Base-by-base conservation (phyloP, 2,113 vertebrate species). In the Poecilia latipinna region DNA sequence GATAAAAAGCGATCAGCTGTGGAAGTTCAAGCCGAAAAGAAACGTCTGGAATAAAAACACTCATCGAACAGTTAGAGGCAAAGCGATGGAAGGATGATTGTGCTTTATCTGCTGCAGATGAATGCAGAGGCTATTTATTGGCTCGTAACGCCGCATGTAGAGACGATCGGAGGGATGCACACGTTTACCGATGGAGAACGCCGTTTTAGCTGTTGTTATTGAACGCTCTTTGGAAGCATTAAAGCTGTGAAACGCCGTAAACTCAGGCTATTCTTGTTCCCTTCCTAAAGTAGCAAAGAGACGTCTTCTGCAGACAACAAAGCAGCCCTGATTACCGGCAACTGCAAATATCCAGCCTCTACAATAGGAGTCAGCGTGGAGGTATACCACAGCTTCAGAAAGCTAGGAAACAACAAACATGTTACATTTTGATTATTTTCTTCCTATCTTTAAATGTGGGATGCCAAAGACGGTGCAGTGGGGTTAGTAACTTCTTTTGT, bases 71-170 rank as follows among this genome's bases (percentile, higher is more conserved):
- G 24, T 57, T 57, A 17, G 22, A 8, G 51, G 24, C 22, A 26
- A 37, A 66, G 65, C 39, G 37, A 66, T 66, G 65, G 65, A 42
- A 42, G 65, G 35, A 15, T 42, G 65, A 42, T 39, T 12, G 12
- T 13, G 65, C 35, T 66, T 66, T 66, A 66, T 66, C 35, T 66
- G 35, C 35, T 37, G 26, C n/a, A n/a, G 35, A 8, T 66, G 65
- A 42, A 42, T n/a, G 65, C 31, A 39, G 37, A 39, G 24, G 24
- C 12, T 42, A 42, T 66, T 39, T 66, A 26, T 37, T 66, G 65
- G 35, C 22, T 42, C n/a, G 35, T 37, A 37, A 22, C 35, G 33
- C 32, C 63, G 35, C 26, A n/a, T 39, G 65, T 66, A 35, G 12
- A 66, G 22, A 10, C 13, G 64, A 65, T 37, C 33, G n/a, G 22